A percentile compares a stretch with the other conserved stretches of the same genome.
Conservation (phyloP, 2,113 vertebrate genomes). For the Maccullochella peelii region DNA sequence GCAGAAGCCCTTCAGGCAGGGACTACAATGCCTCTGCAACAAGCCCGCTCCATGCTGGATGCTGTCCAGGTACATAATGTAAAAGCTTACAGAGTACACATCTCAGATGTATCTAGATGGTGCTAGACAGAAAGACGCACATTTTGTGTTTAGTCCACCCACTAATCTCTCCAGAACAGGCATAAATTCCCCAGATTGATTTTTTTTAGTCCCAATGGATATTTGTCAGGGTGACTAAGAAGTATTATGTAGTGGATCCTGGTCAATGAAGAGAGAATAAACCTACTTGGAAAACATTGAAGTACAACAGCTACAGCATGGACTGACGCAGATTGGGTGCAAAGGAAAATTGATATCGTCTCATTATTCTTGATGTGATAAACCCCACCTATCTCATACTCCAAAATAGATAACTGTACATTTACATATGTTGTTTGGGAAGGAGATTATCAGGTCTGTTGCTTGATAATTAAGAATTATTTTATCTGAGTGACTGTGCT, state of each 20-base stretch:
- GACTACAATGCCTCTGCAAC: conserved; percentile 87
- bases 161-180: not conserved
- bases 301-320: not conserved
- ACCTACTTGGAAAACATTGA: not conserved
- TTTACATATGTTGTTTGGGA: not conserved
- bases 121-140: not conserved
- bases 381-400: not conserved
- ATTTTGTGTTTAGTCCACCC: not conserved
- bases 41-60: conserved; percentile 90
- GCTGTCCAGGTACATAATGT: conserved; percentile 88
- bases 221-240: not conserved
- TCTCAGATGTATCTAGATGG: not conserved
- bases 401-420: not conserved
- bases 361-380: not conserved
- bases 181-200: not conserved
- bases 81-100: not conserved
- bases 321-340: not conserved
- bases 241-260: not conserved
- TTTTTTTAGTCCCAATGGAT: not conserved
- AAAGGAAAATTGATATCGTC: not conserved
- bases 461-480: not conserved
- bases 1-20: conserved; percentile 79
- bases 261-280: not conserved
- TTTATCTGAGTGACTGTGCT: conserved; percentile 10
- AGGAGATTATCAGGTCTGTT: not conserved